Base-by-base conservation (phyloP, 2,888 invertebrate species). In the Lottia gigantea region DNA sequence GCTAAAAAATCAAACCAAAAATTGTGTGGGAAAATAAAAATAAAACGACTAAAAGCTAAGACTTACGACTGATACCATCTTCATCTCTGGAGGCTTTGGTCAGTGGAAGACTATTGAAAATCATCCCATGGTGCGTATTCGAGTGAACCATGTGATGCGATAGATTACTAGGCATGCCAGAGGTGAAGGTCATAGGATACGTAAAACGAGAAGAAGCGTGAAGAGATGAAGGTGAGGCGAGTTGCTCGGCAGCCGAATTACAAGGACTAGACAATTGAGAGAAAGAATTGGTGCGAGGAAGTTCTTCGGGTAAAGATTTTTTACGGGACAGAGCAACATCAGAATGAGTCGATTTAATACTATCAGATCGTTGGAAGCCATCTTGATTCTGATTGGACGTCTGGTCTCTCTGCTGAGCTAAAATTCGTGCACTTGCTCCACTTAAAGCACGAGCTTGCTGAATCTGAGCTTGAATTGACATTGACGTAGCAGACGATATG, bases 241-340 rank as follows among this genome's bases (percentile, higher is more conserved):
- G 85, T n/a, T 74, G 76, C 64, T 74, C 62, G 61, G 67, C 71
- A 64, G 47, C 62, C 47, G 72, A 64, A 62, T 73, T 76, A 25
- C 75, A 76, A 25, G 82, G 81, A 69, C 80, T 80, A 64, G 79
- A 78, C 45, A 82, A 73, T 72, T 85, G 84, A 40, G 83, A 80
- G 73, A 82, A 84, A 49, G 84, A 84, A 71, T 79, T 83, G 63
- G 84, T 82, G 67, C 82, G 76, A 55, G 80, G 74, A 26, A 78
- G 75, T 40, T 84, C 81, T 62, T 82, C 81, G 23, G 76, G 78
- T 62, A 80, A 71, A 62, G 75, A 76, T 66, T 78, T 74, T 45
- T 83, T 81, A 74, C 95, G 95, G 47, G 95, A 95, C 89, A 96
- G 96, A 88, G 96, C 91, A 90, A 96, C 96, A 89, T 97, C 96